These are phyloP conservation scores for Plestiodon gilberti DNA, from an alignment of 2,113 vertebrate genomes.

Conservation along the genomic window DNA sequence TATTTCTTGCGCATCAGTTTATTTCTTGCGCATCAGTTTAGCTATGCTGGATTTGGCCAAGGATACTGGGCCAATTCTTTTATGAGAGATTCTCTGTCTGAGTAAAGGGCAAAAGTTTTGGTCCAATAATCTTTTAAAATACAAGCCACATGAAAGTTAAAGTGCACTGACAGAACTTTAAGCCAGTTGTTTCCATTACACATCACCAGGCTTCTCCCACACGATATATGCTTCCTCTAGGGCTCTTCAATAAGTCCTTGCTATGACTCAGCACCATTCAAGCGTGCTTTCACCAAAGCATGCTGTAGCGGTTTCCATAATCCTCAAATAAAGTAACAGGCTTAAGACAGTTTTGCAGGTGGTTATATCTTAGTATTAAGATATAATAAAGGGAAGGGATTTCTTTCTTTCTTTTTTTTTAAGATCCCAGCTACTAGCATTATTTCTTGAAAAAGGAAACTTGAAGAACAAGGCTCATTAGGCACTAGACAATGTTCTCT, in stretches of 20 bases:
- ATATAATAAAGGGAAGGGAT: too few relatives aligned
- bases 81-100: conserved; percentile 10
- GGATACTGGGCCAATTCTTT: not conserved
- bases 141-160: conserved; percentile 11
- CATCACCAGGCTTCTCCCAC: not conserved
- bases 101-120: not conserved
- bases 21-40: conserved; percentile 4
- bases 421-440: too few relatives aligned
- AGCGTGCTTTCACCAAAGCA: not conserved
- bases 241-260: not conserved
- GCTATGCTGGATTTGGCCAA: conserved; percentile 17
- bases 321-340: not conserved
- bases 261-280: not conserved
- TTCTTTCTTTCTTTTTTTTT: too few relatives aligned
- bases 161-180: conserved; percentile 29
- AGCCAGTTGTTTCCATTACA: not conserved
- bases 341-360: not conserved
- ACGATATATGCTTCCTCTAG: not conserved
- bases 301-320: not conserved
- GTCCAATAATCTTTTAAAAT: not conserved
- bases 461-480: too few relatives aligned
- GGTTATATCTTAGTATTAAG: not conserved
- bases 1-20: not conserved
- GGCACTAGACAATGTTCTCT: too few relatives aligned
- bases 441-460: too few relatives aligned